A percentile compares a stretch with the other conserved stretches of the same genome.
Evolutionary conservation across 2,888 invertebrate species (phyloP).

Genomic region (Embidobia sp.): DNA sequence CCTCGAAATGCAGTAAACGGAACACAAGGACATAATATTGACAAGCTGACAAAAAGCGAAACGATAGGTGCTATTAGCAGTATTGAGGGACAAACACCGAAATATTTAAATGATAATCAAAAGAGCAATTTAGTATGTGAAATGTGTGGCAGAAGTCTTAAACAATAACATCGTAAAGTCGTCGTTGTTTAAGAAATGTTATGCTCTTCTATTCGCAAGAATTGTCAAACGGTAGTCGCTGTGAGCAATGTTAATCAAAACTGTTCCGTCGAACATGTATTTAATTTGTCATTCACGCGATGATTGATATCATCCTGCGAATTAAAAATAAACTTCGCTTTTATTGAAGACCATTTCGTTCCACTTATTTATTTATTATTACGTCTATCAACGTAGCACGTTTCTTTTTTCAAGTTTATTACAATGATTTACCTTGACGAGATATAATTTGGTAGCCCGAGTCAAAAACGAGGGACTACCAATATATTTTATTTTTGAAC

Average conservation of each 20-base stretch:
- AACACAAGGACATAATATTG: slow-evolving; percentile 54
- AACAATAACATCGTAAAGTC: slow-evolving; percentile 57
- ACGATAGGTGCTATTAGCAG: slow-evolving; percentile 77
- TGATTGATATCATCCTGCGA: slow-evolving; percentile 8
- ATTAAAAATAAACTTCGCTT: slow-evolving; percentile 38
- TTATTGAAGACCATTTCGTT: slow-evolving; percentile 20
- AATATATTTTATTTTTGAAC: too few relatives aligned
- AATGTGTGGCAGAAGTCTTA: slow-evolving; percentile 74
- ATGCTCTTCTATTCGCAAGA: slow-evolving; percentile 41
- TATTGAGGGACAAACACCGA: slow-evolving; percentile 64
- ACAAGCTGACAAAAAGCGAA: slow-evolving; percentile 74
- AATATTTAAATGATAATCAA: slow-evolving; percentile 54
- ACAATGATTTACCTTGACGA: too few relatives aligned
- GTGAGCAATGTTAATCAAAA: slow-evolving; percentile 35
- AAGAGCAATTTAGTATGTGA: slow-evolving; percentile 68
- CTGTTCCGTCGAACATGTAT: slow-evolving; percentile 36
- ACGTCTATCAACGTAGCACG: too few relatives aligned
- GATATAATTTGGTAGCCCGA: too few relatives aligned
- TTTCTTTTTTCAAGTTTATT: too few relatives aligned
- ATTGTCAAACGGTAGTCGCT: slow-evolving; percentile 40
- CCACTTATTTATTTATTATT: too few relatives aligned
- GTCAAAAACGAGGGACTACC: too few relatives aligned
- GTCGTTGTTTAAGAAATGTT: slow-evolving; percentile 20
- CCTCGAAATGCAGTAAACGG: slow-evolving; percentile 53
- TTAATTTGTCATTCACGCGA: slow-evolving; percentile 25